Base-by-base conservation (phyloP, 2,113 vertebrate species). In the Poeciliopsis prolifica region DNA sequence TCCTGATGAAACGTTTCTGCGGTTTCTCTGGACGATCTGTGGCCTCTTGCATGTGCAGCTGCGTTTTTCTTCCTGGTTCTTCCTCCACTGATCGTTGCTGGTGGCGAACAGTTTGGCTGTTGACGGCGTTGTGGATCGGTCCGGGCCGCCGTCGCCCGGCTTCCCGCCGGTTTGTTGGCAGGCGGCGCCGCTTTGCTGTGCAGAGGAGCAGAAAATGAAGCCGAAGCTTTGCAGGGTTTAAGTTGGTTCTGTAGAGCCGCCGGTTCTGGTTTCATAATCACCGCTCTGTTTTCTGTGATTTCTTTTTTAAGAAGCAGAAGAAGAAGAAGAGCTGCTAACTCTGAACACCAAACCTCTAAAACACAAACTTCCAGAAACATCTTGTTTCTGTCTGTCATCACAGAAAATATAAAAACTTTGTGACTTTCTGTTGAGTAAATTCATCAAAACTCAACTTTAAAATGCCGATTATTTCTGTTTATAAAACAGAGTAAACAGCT, bases 261-360 rank as follows among this genome's bases (percentile, higher is more conserved):
- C 19, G 64, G 51, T 79, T 24, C 22, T 76, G 72, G 78, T 78
- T 81, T 88, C 83, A 79, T 79, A 74, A 77, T 70, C 15, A 5
- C 68, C 61, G 44, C 44, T 48, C 44, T 48, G 44, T 48, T 48
- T 48, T 51, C 17, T 33, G 54, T 76, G 72, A 7, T 26, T 29
- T 26, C 33, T 44, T 54, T 77, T 72, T 76, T 9, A 35, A 35
- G 33, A 35, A 35, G 35, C 65, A 31, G 29, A 1, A 29, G 8
- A 44, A 17, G 40, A 1, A 10, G 42, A 28, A 15, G 15, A 62
- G 17, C 5, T 58, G 42, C 17, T 42, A 73, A 73, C 69, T 72
- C 65, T 35, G 15, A 29, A 7, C 26, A 60, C 24, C 24, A 48
- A 67, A 65, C 42, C 17, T 42, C 17, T 22, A 3, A 63, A 63